Base-by-base conservation (phyloP, 2,113 vertebrate genomes). In the Chaenogobius annularis region DNA sequence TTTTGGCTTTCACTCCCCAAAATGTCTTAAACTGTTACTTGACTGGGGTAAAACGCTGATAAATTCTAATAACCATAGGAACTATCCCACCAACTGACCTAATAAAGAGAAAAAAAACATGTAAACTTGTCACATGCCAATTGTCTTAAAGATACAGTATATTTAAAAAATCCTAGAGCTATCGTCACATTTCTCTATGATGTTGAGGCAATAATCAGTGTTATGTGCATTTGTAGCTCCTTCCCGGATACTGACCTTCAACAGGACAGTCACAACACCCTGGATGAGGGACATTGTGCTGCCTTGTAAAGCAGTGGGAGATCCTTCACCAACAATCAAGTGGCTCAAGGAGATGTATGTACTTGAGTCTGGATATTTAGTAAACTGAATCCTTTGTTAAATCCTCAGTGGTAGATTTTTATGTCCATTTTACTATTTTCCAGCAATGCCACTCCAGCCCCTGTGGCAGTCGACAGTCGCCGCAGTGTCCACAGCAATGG, bases 241-340 rank as follows among this genome's bases (percentile, higher is more conserved):
- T 0, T 95, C 97, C 68, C 92, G 95, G 68, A 97, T 99, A 83
- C 90, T 99, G 84, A 98, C 98, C 3, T 99, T 99, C 91, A 98
- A 97, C 0, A 94, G 98, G 63, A 98, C 96, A 0, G 96, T 99
- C 40, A 99, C 97, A 0, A 99, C 97, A 0, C 98, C 97, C 0
- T 99, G 98, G 98, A 99, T 99, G 97, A 95, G 95, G 73, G 98
- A 99, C 80, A 98, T 99, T 0, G 92, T 96, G 74, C 90, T 99
- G 63, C 96, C 97, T 0, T 99, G 98, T 84, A 98, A 96, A 77
- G 96, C 96, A 0, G 98, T 99, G 15, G 98, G 98, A 0, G 98
- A 99, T 74, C 96, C 98, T 1, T 93, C 95, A 22, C 97, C 97
- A 1, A 95, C 95, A 20, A 94, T 99, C 70, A 99, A 98, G 77